Evolutionary conservation across 2,113 vertebrate genomes (phyloP).

Genomic region (Oreochromis niloticus): DNA sequence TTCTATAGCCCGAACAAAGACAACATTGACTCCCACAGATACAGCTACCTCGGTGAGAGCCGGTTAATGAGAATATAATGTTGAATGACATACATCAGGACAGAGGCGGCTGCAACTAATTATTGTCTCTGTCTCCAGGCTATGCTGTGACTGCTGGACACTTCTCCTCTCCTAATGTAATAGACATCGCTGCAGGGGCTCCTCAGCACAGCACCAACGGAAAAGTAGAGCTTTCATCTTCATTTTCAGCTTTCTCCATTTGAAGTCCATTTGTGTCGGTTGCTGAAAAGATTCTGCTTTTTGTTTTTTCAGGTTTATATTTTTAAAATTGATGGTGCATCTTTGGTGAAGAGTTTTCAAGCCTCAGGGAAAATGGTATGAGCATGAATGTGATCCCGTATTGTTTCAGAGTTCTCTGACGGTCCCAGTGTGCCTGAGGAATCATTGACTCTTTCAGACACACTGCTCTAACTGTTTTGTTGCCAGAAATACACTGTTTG

Average conservation of each 20-base stretch:
- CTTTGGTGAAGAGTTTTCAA: slow-evolving; percentile 90
- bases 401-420: neutral
- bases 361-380: slow-evolving; percentile 95
- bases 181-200: slow-evolving; percentile 91
- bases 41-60: slow-evolving; percentile 92
- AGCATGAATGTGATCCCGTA: neutral
- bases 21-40: slow-evolving; percentile 79
- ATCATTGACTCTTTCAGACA: neutral
- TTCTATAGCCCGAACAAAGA: slow-evolving; percentile 87
- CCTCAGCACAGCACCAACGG: slow-evolving; percentile 89
- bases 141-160: slow-evolving; percentile 93
- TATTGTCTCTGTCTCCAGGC: slow-evolving; percentile 67
- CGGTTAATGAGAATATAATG: neutral
- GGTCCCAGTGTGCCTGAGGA: neutral
- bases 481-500: slow-evolving; percentile 30
- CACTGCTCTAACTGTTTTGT: slow-evolving; percentile 15
- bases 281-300: slow-evolving; percentile 6
- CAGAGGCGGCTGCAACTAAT: neutral
- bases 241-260: neutral
- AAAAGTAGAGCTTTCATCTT: slow-evolving; percentile 76
- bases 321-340: slow-evolving; percentile 87
- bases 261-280: neutral
- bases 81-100: neutral
- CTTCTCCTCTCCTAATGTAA: slow-evolving; percentile 82
- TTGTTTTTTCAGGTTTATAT: slow-evolving; percentile 83